Base-by-base conservation (phyloP, 1,140 invertebrate genomes). In the Cotesia glomerata region DNA sequence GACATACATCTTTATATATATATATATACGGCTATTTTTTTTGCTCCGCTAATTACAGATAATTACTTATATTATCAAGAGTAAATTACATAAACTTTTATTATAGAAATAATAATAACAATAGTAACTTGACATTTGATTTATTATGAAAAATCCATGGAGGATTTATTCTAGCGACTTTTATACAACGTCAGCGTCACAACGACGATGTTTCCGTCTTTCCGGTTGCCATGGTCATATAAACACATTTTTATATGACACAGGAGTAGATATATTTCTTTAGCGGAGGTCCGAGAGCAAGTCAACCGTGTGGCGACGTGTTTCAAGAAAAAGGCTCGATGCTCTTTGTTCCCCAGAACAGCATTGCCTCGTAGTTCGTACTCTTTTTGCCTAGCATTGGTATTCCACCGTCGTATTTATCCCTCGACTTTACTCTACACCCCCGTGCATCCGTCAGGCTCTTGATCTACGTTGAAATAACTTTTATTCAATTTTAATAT, bases 231-330 rank as follows among this genome's bases (percentile, higher is more conserved):
- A 76, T 71, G 75, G 74, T 66, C 78, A 79, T 81, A 80, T 85
- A 83, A 84, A 81, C 81, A 84, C 82, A 82, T 84, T 84, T 85
- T 83, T 84, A 85, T 84, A 83, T 80, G 81, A 84, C 82, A 77
- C 78, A 80, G 62, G 73, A 76, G 79, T 80, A 78, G 83, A 84
- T 84, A 81, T 84, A 85, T 85, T 80, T 81, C 81, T 80, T 79
- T 71, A 75, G 74, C 77, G 18, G 34, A 51, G 39, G 56, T 45
- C 8, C 39, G 11, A 45, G 11, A 45, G 39, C 39, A 45, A 58
- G 56, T 58, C 56, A 58, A 58, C 14, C 56, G 56, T 16, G 56
- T 58, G 58, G 59, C 52, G 72, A 69, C 65, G 59, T 63, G 66
- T 65, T 78, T 72, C 58, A 66, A 71, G 66, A 80, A 59, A 81